Conservation (phyloP, 2,888 invertebrate genomes). For the Taphrorychus bicolor region DNA sequence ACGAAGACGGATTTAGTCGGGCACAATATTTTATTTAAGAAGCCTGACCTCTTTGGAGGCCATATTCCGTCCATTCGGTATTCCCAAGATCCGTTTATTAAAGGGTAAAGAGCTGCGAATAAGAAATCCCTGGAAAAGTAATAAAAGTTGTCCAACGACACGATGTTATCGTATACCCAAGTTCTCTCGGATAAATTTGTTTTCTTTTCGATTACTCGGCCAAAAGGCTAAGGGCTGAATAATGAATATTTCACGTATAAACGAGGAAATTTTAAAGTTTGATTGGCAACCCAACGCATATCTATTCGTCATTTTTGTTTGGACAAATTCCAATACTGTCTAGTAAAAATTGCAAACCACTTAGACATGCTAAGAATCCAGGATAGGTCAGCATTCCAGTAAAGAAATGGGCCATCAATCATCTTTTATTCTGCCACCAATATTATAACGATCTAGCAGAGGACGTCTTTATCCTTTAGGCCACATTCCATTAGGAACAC, state of each 20-base stretch:
- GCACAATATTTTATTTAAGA: constrained; percentile 10
- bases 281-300: background rate
- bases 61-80: constrained; percentile 25
- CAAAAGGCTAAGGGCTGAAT: background rate
- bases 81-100: constrained; percentile 28
- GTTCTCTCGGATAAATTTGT: constrained; percentile 27
- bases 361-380: constrained; percentile 11
- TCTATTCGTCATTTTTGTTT: background rate
- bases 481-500: background rate
- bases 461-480: background rate
- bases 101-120: constrained; percentile 20
- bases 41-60: background rate
- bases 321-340: background rate
- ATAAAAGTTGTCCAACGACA: constrained; percentile 33
- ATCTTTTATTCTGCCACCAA: constrained; percentile 4
- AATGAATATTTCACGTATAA: background rate
- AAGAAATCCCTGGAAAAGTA: constrained; percentile 23
- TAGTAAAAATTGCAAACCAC: background rate
- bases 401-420: constrained; percentile 3
- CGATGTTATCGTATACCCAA: constrained; percentile 30
- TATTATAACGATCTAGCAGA: background rate
- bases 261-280: background rate
- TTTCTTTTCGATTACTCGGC: constrained; percentile 22
- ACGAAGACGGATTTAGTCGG: background rate
- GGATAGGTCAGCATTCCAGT: constrained; percentile 12